Conservation (phyloP, 2,113 vertebrate genomes). For the Struthio camelus region DNA sequence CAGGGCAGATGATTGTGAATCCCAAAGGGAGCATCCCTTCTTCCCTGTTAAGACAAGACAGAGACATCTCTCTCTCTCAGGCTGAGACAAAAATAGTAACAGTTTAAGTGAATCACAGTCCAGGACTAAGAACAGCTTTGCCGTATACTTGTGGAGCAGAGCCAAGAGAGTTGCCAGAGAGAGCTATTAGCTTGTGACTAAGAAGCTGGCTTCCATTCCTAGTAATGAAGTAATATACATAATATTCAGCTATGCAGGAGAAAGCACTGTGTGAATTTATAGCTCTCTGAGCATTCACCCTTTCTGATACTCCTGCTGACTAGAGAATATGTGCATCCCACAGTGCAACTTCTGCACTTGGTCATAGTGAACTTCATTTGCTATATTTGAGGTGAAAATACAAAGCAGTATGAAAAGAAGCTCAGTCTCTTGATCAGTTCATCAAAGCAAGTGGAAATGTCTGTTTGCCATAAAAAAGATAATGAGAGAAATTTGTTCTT, state of each 20-base stretch:
- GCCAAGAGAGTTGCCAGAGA: background rate
- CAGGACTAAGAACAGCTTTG: background rate
- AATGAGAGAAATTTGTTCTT: slow-evolving; percentile 64
- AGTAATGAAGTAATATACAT: background rate
- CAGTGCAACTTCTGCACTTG: background rate
- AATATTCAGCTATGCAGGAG: background rate
- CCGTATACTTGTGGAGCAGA: background rate
- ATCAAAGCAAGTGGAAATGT: slow-evolving; percentile 63
- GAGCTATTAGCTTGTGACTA: background rate
- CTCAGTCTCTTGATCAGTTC: slow-evolving; percentile 28
- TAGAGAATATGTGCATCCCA: background rate
- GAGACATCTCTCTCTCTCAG: background rate
- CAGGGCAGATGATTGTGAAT: background rate
- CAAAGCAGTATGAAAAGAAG: slow-evolving; percentile 20
- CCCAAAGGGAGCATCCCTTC: background rate
- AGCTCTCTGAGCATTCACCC: background rate
- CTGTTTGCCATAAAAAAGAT: slow-evolving; percentile 56
- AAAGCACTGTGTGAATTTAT: background rate
- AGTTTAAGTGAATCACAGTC: background rate
- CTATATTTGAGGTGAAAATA: background rate
- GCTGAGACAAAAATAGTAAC: background rate
- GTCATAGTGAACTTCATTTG: background rate
- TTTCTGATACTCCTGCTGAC: background rate
- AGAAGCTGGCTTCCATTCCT: background rate
- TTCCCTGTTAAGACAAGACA: background rate